Conservation (phyloP, 2,113 vertebrate species). For the Megatriorchis doriae region DNA sequence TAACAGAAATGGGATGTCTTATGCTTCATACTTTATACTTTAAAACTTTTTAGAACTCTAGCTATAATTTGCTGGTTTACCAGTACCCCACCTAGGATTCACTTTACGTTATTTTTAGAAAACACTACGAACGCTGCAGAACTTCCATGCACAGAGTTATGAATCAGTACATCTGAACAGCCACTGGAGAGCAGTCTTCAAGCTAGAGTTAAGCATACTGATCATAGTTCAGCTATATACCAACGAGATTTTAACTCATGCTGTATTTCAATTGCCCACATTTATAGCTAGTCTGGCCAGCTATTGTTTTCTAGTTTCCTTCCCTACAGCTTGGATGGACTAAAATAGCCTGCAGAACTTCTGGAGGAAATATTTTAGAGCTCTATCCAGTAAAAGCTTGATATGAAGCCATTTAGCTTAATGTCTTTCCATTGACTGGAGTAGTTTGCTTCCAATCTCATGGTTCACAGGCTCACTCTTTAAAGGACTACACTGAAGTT, state of each 20-base stretch:
- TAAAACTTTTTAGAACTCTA: background rate
- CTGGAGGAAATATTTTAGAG: slow-evolving; percentile 30
- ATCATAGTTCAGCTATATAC: background rate
- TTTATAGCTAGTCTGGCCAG: background rate
- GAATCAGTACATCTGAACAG: background rate
- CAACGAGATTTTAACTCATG: background rate
- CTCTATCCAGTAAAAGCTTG: slow-evolving; percentile 11
- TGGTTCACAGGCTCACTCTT: background rate
- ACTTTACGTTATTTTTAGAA: background rate
- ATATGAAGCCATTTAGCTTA: slow-evolving; percentile 15
- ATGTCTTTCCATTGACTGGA: slow-evolving; percentile 21
- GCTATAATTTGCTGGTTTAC: background rate
- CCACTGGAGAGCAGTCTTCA: slow-evolving; percentile 22
- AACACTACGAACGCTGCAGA: accelerated
- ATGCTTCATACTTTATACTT: background rate
- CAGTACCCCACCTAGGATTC: background rate
- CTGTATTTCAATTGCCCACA: background rate
- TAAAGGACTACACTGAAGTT: background rate
- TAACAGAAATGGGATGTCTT: background rate
- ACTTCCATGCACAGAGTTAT: background rate
- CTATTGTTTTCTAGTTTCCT: slow-evolving; percentile 41
- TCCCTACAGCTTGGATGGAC: background rate
- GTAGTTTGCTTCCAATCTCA: background rate
- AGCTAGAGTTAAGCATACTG: background rate
- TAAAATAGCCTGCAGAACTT: slow-evolving; percentile 28